phyloP scores from a whole-genome alignment of 1,140 invertebrate genomes.

The Muscidifurax raptorellus region DNA sequence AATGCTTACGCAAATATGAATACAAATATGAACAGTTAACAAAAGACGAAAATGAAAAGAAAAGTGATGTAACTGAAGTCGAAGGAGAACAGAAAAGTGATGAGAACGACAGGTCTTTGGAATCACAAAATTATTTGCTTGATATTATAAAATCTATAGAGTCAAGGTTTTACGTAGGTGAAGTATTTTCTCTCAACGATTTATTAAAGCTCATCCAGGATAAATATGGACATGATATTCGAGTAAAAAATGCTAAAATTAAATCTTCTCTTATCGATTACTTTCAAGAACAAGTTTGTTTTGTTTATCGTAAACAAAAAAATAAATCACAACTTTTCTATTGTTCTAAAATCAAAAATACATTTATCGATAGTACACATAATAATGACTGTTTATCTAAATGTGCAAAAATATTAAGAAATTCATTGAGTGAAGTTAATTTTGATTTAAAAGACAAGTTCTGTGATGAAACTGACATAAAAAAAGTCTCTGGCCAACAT shows the following conservation, averaged over 20 bases:
- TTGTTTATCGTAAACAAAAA: slow-evolving; percentile 14
- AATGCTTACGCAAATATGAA: background rate
- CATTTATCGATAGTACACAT: background rate
- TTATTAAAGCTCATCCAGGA: background rate
- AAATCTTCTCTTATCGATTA: background rate
- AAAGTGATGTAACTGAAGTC: background rate
- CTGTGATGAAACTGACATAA: slow-evolving; percentile 9
- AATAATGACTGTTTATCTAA: background rate
- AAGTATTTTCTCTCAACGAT: background rate
- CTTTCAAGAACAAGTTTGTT: background rate
- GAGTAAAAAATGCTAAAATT: slow-evolving; percentile 4
- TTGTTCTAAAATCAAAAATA: background rate
- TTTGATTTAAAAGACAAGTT: slow-evolving; percentile 18
- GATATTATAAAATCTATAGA: background rate
- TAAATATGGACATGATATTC: too few species aligned
- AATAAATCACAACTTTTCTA: slow-evolving; percentile 3
- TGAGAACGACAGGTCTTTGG: background rate
- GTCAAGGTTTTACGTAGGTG: background rate
- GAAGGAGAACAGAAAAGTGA: background rate
- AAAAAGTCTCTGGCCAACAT: background rate
- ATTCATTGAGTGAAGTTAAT: background rate
- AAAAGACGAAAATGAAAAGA: background rate
- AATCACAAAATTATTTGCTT: too few species aligned
- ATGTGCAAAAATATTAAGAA: background rate
- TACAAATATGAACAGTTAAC: background rate